Base-by-base conservation (phyloP, 2,113 vertebrate genomes). In the Lampris incognitus region DNA sequence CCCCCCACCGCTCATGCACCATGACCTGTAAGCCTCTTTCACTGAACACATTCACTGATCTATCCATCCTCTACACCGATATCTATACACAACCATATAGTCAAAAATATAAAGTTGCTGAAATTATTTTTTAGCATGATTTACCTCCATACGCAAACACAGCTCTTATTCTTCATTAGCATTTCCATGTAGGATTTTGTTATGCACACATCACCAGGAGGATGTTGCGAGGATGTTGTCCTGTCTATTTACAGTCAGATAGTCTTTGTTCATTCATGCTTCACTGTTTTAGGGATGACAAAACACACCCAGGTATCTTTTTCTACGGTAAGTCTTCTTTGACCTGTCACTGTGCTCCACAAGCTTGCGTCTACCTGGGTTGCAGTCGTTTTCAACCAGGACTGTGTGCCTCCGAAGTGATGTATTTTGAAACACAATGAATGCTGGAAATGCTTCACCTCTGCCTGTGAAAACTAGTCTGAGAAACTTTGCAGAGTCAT, bases 401-500 rank as follows among this genome's bases (percentile, higher is more conserved):
- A 69, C 63, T 66, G 58, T 51, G 78, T 67, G 24, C 11, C 64
- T 57, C 60, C 61, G 64, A 72, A 78, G 65, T 69, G 3, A 1
- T 79, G 82, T 85, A 72, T 78, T 82, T 72, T 69, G 71, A 64
- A 41, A 9, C 42, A 5, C 44, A 7, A 46, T 46, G 44, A 46
- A 46, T 7, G 7, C 67, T 68, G 68, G 66, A 79, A 72, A 75
- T 52, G 59, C 38, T 9, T 70, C 13, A 50, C 7, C 24, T 46
- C 44, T 46, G 44, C 7, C 44, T 5, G 44, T 60, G 55, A 24
- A 66, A 13, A 5, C 49, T 46, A 72, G 46, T n/a, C n/a, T 56
- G 4, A 46, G 59, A 65, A 66, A 62, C 44, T 46, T 46, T 11
- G 54, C 37, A 67, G 6, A 48, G 51, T 13, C 46, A 1, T 54